Evolutionary conservation across 2,797 vertebrate genomes (phyloP).

Genomic region (Tolypeutes matacus): DNA sequence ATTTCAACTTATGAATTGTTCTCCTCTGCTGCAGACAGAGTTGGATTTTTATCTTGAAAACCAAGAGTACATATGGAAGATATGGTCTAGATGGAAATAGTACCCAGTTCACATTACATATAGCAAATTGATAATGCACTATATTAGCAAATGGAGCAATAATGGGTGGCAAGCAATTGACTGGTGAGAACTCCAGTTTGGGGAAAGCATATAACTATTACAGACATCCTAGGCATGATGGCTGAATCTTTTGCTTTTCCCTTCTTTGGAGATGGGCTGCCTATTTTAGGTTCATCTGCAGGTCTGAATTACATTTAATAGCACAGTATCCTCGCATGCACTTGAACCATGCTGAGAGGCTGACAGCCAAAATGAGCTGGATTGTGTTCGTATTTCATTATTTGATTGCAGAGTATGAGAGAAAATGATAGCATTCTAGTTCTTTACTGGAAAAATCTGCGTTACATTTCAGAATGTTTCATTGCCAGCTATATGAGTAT

Average conservation of each 20-base stretch:
- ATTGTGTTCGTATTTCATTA: conserved; percentile 39
- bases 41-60: conserved; percentile 53
- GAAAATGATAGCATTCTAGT: conserved; percentile 49
- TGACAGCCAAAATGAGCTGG: conserved; percentile 48
- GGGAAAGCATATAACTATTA: not conserved
- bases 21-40: not conserved
- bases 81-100: not conserved
- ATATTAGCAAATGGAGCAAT: not conserved
- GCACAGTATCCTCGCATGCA: not conserved
- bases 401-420: conserved; percentile 56
- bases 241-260: not conserved
- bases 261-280: not conserved
- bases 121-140: conserved; percentile 29
- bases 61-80: not conserved
- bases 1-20: not conserved
- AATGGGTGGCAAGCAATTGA: not conserved
- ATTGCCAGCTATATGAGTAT: not conserved
- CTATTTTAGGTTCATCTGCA: conserved; percentile 43
- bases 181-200: conserved; percentile 16
- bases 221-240: not conserved
- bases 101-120: not conserved
- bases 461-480: conserved; percentile 36
- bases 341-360: not conserved
- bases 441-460: conserved; percentile 46
- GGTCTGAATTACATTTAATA: not conserved